phyloP scores from a whole-genome alignment of 2,888 invertebrate genomes.

The Tetrapedia diversipes region DNA sequence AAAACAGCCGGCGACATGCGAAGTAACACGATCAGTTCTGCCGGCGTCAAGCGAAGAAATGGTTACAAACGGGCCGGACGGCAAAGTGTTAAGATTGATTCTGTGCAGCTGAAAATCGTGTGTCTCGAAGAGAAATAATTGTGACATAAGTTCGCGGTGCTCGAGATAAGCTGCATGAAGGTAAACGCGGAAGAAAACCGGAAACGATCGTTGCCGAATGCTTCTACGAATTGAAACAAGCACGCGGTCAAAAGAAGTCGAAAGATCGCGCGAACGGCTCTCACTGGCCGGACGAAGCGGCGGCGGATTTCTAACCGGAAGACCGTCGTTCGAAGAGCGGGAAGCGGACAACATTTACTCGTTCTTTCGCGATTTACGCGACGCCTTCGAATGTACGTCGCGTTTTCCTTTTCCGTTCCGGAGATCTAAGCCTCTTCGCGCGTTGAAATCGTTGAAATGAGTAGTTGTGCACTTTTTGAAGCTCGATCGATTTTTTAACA shows the following conservation, averaged over 20 bases:
- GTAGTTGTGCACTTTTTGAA: background rate
- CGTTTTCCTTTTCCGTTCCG: constrained; percentile 14
- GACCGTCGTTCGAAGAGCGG: constrained; percentile 29
- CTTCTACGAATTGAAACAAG: constrained; percentile 32
- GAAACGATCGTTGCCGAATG: constrained; percentile 17
- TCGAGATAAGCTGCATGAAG: background rate
- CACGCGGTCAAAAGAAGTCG: constrained; percentile 23
- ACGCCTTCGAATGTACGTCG: constrained; percentile 15
- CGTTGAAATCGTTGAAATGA: background rate
- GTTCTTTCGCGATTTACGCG: constrained; percentile 43
- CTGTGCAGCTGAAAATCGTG: too few species aligned
- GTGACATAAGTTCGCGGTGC: too few species aligned
- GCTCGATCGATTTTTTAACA: background rate
- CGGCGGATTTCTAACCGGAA: constrained; percentile 56
- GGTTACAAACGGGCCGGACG: too few species aligned
- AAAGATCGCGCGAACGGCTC: constrained; percentile 46
- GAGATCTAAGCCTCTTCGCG: background rate
- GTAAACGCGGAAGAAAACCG: constrained; percentile 18
- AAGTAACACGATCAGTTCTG: too few species aligned
- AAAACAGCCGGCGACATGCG: too few species aligned
- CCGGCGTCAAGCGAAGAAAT: too few species aligned
- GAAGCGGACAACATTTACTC: constrained; percentile 27
- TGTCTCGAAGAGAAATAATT: too few species aligned
- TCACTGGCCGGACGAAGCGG: constrained; percentile 28
- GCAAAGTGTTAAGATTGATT: too few species aligned